These are phyloP conservation scores for Antennarius maculatus DNA, from an alignment of 2,797 vertebrate genomes.

Conservation along the genomic window DNA sequence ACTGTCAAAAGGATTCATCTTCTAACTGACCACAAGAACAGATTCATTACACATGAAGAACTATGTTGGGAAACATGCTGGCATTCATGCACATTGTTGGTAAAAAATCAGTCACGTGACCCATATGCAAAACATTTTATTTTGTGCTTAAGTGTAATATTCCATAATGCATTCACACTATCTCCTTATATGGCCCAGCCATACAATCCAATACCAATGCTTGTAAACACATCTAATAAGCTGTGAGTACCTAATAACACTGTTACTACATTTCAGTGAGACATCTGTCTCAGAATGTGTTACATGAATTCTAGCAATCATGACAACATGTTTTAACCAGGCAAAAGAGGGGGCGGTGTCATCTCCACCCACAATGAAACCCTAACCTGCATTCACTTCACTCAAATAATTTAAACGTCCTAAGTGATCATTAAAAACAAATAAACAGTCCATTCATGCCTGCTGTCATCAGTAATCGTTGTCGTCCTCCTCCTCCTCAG, in stretches of 20 bases:
- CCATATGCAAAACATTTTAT: slow-evolving; percentile 70
- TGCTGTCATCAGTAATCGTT: slow-evolving; percentile 73
- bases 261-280: slow-evolving; percentile 56
- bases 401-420: slow-evolving; percentile 70
- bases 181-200: slow-evolving; percentile 75
- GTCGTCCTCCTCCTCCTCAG: slow-evolving; percentile 77
- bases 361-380: slow-evolving; percentile 55
- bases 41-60: not conserved
- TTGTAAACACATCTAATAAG: slow-evolving; percentile 48
- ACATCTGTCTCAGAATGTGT: slow-evolving; percentile 48
- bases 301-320: slow-evolving; percentile 41
- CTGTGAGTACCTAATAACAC: slow-evolving; percentile 66
- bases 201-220: slow-evolving; percentile 60
- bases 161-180: slow-evolving; percentile 49
- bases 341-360: slow-evolving; percentile 42
- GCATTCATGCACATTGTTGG: not conserved
- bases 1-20: not conserved
- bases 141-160: slow-evolving; percentile 74
- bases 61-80: not conserved
- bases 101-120: slow-evolving; percentile 33
- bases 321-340: slow-evolving; percentile 36
- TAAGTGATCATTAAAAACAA: slow-evolving; percentile 49
- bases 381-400: slow-evolving; percentile 46
- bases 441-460: slow-evolving; percentile 40
- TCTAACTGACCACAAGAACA: not conserved